Conservation (phyloP, 2,888 invertebrate species). For the Leptopterna dolabrata region DNA sequence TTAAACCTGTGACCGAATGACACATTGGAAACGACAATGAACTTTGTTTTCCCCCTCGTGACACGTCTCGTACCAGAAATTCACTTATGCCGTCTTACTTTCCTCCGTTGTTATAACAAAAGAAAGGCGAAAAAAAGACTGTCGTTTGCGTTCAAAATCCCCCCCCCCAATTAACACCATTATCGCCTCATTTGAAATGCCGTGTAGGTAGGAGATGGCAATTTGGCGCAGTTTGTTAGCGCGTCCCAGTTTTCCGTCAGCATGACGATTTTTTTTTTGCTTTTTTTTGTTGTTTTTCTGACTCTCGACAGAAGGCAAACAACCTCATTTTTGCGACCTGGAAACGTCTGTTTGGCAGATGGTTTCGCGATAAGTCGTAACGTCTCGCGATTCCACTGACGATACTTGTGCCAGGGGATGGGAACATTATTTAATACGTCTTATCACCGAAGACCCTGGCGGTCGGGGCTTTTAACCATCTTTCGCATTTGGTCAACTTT, state of each 20-base stretch:
- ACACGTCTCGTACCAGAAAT: neutral
- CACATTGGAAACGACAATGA: constrained; percentile 39
- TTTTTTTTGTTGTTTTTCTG: neutral
- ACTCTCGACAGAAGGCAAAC: neutral
- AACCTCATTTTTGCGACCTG: constrained; percentile 1
- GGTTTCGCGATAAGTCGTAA: neutral
- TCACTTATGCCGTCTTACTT: constrained; percentile 22
- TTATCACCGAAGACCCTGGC: no score
- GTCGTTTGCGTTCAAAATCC: neutral
- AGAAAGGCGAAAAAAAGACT: constrained; percentile 11
- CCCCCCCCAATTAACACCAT: neutral
- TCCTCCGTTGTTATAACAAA: constrained; percentile 15
- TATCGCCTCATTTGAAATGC: neutral
- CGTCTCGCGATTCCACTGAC: neutral
- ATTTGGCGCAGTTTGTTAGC: constrained; percentile 28
- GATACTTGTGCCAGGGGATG: neutral
- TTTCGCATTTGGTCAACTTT: no score
- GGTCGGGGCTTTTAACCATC: no score
- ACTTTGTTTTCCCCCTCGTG: constrained; percentile 1
- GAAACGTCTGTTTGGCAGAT: neutral
- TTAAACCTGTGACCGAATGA: constrained; percentile 36
- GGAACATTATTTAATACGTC: no score
- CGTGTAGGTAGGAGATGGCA: neutral
- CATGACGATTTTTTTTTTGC: neutral
- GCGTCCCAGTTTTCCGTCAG: neutral